Base-by-base conservation (phyloP, 2,888 invertebrate genomes). In the Sepiola atlantica region DNA sequence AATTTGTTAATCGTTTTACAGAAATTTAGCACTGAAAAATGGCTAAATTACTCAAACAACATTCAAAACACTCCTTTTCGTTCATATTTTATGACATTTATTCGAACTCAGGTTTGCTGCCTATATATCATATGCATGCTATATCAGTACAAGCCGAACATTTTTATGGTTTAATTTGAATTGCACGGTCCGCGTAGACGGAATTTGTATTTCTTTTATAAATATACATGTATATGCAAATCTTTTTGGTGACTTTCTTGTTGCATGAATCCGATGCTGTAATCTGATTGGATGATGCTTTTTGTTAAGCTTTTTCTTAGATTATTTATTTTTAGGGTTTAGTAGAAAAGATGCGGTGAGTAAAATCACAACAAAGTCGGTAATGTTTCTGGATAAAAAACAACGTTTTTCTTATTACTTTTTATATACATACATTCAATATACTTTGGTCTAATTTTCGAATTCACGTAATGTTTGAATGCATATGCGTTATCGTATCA, bases 251-350 rank as follows among this genome's bases (percentile, higher is more conserved):
- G n/a, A 32, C n/a, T n/a, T 77, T 77, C 77, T 77, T 77, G 77
- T 77, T 77, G 77, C 77, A 77, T 77, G 77, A n/a, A n/a, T 77
- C n/a, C n/a, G 77, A 77, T 77, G 77, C 77, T 32, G 12, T 77
- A 77, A n/a, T 77, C 32, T 77, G n/a, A 77, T 77, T 77, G 77
- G 77, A n/a, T 77, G 77, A n/a, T 77, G 77, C 77, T 77, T 77
- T 77, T 77, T 77, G n/a, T 77, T 77, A n/a, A 32, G 77, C 77
- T 77, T 77, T 45, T 77, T 77, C n/a, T 16, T n/a, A 77, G 77
- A 32, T 77, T 32, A 77, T 77, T 77, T 77, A 77, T 77, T 77
- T 77, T n/a, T 77, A 77, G 77, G 77, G n/a, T 77, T 77, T n/a
- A 32, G n/a, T n/a, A 16, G 32, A 77, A 77, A 77, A 14, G n/a